phyloP scores from a whole-genome alignment of 1,140 invertebrate genomes.

The Homarus americanus region DNA sequence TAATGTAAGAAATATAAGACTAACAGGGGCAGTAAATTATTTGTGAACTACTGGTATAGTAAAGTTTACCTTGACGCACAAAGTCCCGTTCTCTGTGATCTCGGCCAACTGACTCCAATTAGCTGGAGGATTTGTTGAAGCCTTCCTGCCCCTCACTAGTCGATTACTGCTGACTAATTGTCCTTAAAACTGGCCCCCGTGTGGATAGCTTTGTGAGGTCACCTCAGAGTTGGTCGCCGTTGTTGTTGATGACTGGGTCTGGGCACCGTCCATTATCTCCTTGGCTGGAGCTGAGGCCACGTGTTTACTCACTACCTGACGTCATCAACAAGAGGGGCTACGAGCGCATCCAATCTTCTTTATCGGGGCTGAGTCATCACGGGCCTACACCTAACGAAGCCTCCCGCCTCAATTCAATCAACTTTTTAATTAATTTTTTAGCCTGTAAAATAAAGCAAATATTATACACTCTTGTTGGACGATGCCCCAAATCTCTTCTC shows the following conservation, averaged over 20 bases:
- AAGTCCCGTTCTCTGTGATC: background rate
- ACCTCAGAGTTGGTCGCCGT: background rate
- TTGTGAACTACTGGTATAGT: too few species aligned
- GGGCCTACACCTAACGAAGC: background rate
- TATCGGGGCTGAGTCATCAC: background rate
- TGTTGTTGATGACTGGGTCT: background rate
- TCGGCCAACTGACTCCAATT: background rate
- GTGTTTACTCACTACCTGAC: background rate
- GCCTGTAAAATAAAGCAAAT: too few species aligned
- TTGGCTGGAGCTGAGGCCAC: background rate
- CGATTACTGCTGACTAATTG: background rate
- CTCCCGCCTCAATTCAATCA: background rate
- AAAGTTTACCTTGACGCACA: too few species aligned
- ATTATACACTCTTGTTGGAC: too few species aligned
- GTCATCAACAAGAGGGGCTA: background rate
- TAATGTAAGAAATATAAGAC: too few species aligned
- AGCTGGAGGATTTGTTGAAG: background rate
- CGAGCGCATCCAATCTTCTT: slow-evolving; percentile 3
- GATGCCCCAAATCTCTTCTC: too few species aligned
- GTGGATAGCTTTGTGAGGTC: background rate
- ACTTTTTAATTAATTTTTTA: background rate
- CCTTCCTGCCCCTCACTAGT: background rate
- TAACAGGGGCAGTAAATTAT: too few species aligned
- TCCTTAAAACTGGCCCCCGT: background rate
- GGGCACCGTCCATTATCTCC: background rate